Conservation (phyloP, 2,797 vertebrate species). For the Podarcis lilfordi region DNA sequence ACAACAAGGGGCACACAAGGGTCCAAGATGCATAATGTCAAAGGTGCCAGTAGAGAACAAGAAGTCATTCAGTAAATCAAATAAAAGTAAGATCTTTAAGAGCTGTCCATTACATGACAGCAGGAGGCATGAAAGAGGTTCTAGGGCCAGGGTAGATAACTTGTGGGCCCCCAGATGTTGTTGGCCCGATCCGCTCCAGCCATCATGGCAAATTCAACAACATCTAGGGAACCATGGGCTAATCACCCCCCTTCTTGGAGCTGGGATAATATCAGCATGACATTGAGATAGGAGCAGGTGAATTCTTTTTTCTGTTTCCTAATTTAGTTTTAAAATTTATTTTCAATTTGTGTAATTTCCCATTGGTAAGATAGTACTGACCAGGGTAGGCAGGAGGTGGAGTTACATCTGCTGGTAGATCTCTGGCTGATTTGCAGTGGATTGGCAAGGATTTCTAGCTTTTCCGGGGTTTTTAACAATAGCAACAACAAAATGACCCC, state of each 20-base stretch:
- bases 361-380: not conserved
- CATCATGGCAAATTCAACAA: too few relatives aligned
- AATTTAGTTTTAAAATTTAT: not conserved
- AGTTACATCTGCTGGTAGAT: too few relatives aligned
- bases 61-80: not conserved
- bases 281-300: not conserved
- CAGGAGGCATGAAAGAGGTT: rapidly evolving
- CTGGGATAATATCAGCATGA: not conserved
- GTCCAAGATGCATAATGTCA: not conserved
- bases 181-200: too few relatives aligned
- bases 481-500: too few relatives aligned
- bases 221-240: too few relatives aligned
- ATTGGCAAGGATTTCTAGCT: too few relatives aligned
- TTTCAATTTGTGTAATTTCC: not conserved
- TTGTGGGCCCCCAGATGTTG: too few relatives aligned
- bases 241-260: not conserved
- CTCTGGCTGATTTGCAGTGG: too few relatives aligned
- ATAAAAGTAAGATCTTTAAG: not conserved
- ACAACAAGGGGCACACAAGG: not conserved
- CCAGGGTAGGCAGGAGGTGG: not conserved
- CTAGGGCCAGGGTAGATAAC: not conserved
- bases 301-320: not conserved
- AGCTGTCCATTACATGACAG: not conserved
- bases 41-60: not conserved
- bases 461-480: too few relatives aligned